phyloP scores from a whole-genome alignment of 2,888 invertebrate genomes.

The Vandiemenella viatica region DNA sequence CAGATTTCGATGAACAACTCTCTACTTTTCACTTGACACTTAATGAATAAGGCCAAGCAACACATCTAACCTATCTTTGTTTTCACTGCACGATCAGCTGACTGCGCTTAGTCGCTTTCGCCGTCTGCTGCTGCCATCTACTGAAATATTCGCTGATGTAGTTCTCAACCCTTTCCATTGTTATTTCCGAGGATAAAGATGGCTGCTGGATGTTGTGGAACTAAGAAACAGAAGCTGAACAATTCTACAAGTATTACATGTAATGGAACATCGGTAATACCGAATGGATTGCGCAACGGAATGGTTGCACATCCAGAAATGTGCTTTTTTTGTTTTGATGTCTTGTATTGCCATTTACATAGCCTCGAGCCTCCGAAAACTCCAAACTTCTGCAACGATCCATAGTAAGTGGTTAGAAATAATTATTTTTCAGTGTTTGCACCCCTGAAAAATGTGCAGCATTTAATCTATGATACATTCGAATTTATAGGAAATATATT shows the following conservation, averaged over 20 bases:
- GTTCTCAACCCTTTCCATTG: constrained; percentile 5
- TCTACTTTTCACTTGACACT: no score
- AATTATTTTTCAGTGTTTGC: no score
- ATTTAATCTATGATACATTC: no score
- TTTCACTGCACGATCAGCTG: no score
- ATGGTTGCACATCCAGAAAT: constrained; percentile 81
- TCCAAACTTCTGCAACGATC: constrained; percentile 86
- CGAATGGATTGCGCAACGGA: constrained; percentile 34
- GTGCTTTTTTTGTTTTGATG: constrained; percentile 99
- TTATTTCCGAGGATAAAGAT: constrained; percentile 29
- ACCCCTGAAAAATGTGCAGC: no score
- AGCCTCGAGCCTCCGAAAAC: constrained; percentile 81
- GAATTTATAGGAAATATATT: no score
- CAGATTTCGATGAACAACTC: no score
- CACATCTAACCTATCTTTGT: no score
- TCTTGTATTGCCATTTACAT: constrained; percentile 86
- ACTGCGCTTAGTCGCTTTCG: no score
- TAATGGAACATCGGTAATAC: constrained; percentile 37
- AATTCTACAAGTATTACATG: constrained; percentile 41
- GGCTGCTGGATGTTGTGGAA: constrained; percentile 85
- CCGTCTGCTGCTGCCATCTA: no score
- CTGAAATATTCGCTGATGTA: no score
- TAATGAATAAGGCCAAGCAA: no score
- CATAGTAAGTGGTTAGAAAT: constrained; percentile 72
- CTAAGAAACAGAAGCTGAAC: constrained; percentile 81